Base-by-base conservation (phyloP, 2,113 vertebrate genomes). In the Gasterosteus aculeatus region DNA sequence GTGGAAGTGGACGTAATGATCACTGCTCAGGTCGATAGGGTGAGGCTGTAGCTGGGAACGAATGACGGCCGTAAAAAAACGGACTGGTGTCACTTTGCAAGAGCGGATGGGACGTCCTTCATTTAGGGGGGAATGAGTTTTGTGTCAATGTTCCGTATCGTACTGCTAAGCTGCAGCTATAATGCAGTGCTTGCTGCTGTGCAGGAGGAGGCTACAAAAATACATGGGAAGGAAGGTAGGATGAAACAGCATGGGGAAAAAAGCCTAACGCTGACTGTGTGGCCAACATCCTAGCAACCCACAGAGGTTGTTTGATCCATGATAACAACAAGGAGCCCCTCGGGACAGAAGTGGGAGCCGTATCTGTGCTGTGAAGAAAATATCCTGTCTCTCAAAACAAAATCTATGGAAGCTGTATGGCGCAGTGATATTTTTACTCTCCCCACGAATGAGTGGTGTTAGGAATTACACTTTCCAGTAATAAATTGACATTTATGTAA, bases 241-340 rank as follows among this genome's bases (percentile, higher is more conserved):
- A 71, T 80, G 51, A 76, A 74, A 61, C 33, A 41, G 22, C 38
- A 46, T 59, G 58, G n/a, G 77, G 7, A 42, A 72, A 69, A 38
- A 83, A 81, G 47, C 56, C 61, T 10, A 3, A 42, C 31, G 35
- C 44, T 49, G 58, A 74, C 62, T 79, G 64, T 72, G 59, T 64
- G 65, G 63, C 75, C 69, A 69, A 67, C 56, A 78, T 80, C 68
- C 76, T 31, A 22, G 41, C 59, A 81, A 68, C 69, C 63, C 74
- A 69, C 77, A 68, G 72, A 51, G 42, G 72, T 66, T 61, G 12
- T 83, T 75, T 83, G 74, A 78, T 83, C 72, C 46, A n/a, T 12
- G 10, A 62, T 57, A 77, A 69, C 74, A 72, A 60, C 77, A 74
- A 53, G 46, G 26, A 75, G 60, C 33, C 66, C 39, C 12, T 44